These are phyloP conservation scores for Tenthredo scrophulariae DNA, from an alignment of 2,888 invertebrate genomes.

Conservation along the genomic window DNA sequence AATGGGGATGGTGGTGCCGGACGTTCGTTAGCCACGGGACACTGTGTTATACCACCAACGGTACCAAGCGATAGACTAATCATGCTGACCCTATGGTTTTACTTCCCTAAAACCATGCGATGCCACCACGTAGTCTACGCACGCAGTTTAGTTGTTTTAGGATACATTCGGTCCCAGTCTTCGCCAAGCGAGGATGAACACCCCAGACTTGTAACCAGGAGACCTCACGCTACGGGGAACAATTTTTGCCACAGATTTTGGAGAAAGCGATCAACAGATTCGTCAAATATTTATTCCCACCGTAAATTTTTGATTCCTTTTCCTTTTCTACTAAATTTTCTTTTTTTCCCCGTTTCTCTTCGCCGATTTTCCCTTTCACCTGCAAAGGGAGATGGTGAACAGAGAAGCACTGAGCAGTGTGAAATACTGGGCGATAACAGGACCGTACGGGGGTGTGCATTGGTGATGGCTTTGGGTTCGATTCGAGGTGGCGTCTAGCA, in stretches of 20 bases:
- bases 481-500: slow-evolving; percentile 50
- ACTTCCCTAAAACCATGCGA: slow-evolving; percentile 21
- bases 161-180: slow-evolving; percentile 52
- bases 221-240: background rate
- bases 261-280: background rate
- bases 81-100: slow-evolving; percentile 52
- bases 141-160: slow-evolving; percentile 71
- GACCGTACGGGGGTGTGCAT: background rate
- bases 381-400: background rate
- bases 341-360: background rate
- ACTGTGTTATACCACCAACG: slow-evolving; percentile 30
- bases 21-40: slow-evolving; percentile 49
- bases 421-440: slow-evolving; percentile 2
- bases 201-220: background rate
- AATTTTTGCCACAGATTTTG: background rate
- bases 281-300: background rate
- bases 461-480: slow-evolving; percentile 38
- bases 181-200: background rate
- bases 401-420: background rate
- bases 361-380: background rate
- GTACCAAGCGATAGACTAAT: slow-evolving; percentile 18
- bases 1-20: background rate
- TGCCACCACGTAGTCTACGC: slow-evolving; percentile 60
- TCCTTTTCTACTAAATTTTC: background rate
- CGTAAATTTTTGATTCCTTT: background rate